phyloP scores from a whole-genome alignment of 2,113 vertebrate genomes.

The Talpa occidentalis region DNA sequence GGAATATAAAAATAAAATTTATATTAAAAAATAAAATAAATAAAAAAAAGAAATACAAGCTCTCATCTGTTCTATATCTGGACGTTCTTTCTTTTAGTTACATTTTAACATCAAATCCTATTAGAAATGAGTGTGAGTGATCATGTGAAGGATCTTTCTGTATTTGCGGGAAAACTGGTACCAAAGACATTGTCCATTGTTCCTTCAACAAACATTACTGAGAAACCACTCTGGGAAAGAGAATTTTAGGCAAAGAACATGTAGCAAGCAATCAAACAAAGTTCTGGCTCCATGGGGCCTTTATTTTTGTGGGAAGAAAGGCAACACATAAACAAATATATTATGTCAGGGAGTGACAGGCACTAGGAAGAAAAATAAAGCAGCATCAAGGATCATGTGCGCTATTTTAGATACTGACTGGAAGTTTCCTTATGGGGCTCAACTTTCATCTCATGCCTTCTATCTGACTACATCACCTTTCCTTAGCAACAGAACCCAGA shows the following conservation, averaged over 20 bases:
- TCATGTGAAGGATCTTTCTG: not conserved
- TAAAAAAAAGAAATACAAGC: fast-evolving
- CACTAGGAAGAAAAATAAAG: not conserved
- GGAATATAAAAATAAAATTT: too few species aligned
- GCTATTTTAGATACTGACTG: not conserved
- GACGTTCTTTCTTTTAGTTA: not conserved
- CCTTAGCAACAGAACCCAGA: slow-evolving; percentile 64
- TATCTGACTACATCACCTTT: slow-evolving; percentile 51
- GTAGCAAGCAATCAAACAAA: not conserved
- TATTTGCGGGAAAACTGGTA: not conserved
- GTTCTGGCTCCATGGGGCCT: not conserved
- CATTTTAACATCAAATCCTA: not conserved
- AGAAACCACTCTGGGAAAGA: not conserved
- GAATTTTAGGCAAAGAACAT: not conserved
- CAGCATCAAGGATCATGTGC: not conserved
- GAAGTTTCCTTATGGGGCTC: not conserved
- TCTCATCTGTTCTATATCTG: not conserved
- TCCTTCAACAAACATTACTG: not conserved
- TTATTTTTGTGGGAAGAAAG: not conserved
- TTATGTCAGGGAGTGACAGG: not conserved
- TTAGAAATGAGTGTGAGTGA: not conserved
- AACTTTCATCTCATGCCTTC: not conserved
- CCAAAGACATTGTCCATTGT: not conserved
- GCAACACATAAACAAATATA: not conserved
- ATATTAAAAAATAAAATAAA: too few species aligned